A percentile compares a stretch with the other conserved stretches of the same genome.
These are phyloP conservation scores for Lepisosteus oculatus DNA, from an alignment of 2,113 vertebrate species.

Conservation along the genomic window DNA sequence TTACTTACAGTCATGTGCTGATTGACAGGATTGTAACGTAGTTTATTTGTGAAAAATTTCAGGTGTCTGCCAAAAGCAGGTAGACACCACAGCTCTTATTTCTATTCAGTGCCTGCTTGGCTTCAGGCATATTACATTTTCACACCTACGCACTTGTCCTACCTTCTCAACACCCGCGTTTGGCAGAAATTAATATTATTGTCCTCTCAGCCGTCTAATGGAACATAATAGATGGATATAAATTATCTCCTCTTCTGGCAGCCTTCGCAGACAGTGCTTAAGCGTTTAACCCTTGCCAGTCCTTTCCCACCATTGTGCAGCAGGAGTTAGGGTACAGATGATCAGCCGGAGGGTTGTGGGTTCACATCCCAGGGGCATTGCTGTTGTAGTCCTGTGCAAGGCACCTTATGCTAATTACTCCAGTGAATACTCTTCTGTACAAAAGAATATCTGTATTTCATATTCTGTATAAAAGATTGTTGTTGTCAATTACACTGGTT, in stretches of 20 bases:
- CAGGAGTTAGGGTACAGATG: no score
- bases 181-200: slow-evolving; percentile 45
- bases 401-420: no score
- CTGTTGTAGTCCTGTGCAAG: no score
- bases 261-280: not conserved
- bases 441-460: no score
- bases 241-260: slow-evolving; percentile 13
- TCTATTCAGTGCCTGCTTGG: not conserved
- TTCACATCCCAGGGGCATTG: no score
- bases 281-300: not conserved
- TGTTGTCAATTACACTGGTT: no score
- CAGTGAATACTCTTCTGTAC: no score
- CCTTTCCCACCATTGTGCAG: no score
- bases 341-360: no score
- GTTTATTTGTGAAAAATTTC: not conserved
- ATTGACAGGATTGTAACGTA: not conserved
- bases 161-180: slow-evolving; percentile 1
- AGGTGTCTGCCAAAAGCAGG: not conserved
- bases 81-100: not conserved
- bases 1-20: not conserved
- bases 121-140: slow-evolving; percentile 1
- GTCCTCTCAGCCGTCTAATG: slow-evolving; percentile 36
- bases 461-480: no score
- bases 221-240: slow-evolving; percentile 40
- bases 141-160: not conserved